Evolutionary conservation across 2,888 invertebrate species (phyloP), one percentile per base, ranked within the genome.

Genomic region (Polyommatus icarus): DNA sequence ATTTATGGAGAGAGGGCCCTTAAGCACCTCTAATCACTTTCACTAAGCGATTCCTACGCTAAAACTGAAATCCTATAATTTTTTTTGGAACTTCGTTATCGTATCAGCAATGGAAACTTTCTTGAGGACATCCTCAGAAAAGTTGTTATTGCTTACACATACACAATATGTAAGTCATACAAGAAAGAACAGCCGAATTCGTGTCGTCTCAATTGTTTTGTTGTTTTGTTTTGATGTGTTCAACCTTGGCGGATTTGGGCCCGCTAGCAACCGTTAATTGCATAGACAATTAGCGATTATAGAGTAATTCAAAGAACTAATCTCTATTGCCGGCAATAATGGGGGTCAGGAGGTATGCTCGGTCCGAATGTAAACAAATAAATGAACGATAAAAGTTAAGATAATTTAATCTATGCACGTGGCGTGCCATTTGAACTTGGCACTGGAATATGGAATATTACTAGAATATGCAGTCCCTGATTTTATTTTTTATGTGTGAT

Each of bases 321-420:
- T 77, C n/a, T 67, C 40, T 61, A 72, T 20, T 76, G 46, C 73
- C 50, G 46, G 46, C 54, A 50, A 76, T 78, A 77, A 75, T 76
- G 57, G 57, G 59, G 79, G 78, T 80, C 79, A 80, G 77, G 80
- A 77, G 59, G 61, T 76, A 61, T 29, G 83, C 82, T 80, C 80
- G 79, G 76, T 81, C 78, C 82, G 82, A 84, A 82, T 82, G 80
- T 84, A 83, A 83, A 84, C 82, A 82, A 81, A 80, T 82, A 81
- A 82, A 83, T 78, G 29, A 67, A 82, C 80, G 79, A 81, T 81
- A 82, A 81, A 84, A 84, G 80, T 83, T 78, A 80, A 71, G 85
- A 87, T 87, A 85, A 85, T 82, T 78, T 86, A 85, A 87, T 87
- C 83, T 83, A 76, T 85, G 81, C 84, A 86, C 83, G 84, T 83